Conservation (phyloP, 1,140 invertebrate species). For the Psix sp. region DNA sequence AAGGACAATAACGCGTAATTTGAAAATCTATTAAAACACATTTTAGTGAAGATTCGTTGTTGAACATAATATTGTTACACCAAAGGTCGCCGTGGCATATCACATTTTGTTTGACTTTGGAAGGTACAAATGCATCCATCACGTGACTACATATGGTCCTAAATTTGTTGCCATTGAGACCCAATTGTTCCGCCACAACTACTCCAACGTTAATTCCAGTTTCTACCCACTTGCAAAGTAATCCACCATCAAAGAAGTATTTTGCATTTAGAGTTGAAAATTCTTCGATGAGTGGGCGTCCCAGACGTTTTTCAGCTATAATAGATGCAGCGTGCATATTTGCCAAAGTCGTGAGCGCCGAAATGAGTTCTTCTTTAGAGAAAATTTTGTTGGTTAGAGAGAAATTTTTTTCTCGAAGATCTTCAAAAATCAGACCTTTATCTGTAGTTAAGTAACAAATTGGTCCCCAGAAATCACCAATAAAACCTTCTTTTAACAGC, state of each 20-base stretch:
- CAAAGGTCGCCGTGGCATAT: slow-evolving; percentile 21
- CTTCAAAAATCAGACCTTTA: background rate
- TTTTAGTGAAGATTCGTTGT: slow-evolving; percentile 16
- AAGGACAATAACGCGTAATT: slow-evolving; percentile 78
- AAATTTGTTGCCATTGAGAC: slow-evolving; percentile 63
- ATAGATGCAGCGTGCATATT: slow-evolving; percentile 78
- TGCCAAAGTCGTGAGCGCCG: slow-evolving; percentile 75
- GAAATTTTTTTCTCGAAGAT: background rate
- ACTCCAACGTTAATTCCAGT: slow-evolving; percentile 51
- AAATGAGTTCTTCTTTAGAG: slow-evolving; percentile 71
- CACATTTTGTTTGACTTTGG: slow-evolving; percentile 75
- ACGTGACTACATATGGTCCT: too few species aligned
- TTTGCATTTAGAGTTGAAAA: slow-evolving; percentile 13
- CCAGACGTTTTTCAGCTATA: slow-evolving; percentile 74
- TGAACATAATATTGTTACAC: slow-evolving; percentile 47
- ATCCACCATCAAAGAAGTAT: slow-evolving; percentile 2
- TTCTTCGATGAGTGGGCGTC: slow-evolving; percentile 17
- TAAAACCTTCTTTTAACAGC: background rate
- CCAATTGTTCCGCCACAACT: slow-evolving; percentile 51
- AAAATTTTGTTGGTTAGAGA: background rate
- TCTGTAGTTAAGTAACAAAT: background rate
- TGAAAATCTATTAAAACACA: slow-evolving; percentile 31
- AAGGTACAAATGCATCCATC: slow-evolving; percentile 70
- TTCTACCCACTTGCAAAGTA: slow-evolving; percentile 49
- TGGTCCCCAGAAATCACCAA: background rate